Evolutionary conservation across 2,113 vertebrate species (phyloP).

Genomic region (Nothobranchius kuhntae): DNA sequence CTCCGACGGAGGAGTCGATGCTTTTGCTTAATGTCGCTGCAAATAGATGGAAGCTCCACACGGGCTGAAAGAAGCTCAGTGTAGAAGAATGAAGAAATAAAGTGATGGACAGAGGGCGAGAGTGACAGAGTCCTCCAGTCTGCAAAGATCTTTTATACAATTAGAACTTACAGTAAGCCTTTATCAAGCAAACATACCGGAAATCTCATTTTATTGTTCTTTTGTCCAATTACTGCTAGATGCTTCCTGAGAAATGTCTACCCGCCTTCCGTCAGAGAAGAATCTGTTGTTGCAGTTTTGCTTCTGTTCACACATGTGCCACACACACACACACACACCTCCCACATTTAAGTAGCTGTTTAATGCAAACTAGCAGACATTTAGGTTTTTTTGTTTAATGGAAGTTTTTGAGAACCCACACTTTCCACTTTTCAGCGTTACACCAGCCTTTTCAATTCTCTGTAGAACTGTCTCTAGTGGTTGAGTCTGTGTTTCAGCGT

Average conservation of each 20-base stretch:
- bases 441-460: not conserved
- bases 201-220: constrained; percentile 53
- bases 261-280: not conserved
- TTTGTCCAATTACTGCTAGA: constrained; percentile 51
- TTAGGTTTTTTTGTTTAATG: not conserved
- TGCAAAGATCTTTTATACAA: constrained; percentile 61
- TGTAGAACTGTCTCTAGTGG: not conserved
- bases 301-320: no score
- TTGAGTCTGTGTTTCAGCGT: not conserved
- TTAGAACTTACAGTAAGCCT: constrained; percentile 71
- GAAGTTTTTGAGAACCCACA: not conserved
- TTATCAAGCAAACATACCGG: constrained; percentile 51
- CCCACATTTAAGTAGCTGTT: no score
- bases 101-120: constrained; percentile 45
- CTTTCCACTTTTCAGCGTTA: not conserved
- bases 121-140: constrained; percentile 31
- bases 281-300: no score
- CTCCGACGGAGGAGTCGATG: constrained; percentile 35
- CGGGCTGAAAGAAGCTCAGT: constrained; percentile 13
- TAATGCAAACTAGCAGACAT: no score
- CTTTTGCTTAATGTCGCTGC: constrained; percentile 46
- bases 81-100: constrained; percentile 31
- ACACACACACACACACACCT: no score
- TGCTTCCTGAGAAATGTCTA: constrained; percentile 23
- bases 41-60: constrained; percentile 38